Evolutionary conservation across 2,113 vertebrate genomes (phyloP), one percentile per base, ranked within the genome.

Genomic region (Epinephelus moara): DNA sequence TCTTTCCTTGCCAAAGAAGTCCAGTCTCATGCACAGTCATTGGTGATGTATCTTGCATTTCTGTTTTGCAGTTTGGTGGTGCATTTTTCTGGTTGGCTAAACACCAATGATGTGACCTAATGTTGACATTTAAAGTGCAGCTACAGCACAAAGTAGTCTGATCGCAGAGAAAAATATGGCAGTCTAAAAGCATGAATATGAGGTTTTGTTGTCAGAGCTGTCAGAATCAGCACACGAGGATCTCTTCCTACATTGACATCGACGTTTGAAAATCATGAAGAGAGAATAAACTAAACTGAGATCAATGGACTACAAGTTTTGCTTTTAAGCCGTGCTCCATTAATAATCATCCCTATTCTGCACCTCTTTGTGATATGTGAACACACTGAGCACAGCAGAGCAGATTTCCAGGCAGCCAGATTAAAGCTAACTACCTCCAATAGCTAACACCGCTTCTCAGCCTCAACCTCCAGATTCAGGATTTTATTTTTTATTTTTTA

Each of bases 381-480:
- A 70, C 23, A 83, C 63, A 73, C 42, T 70, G 59, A 55, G 37
- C 25, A 19, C 55, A 84, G 77, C 53, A 18, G 59, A 86, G 80
- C 81, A 88, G 53, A 61, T 84, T 81, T 74, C 18, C 53, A 84
- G 77, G 73, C 66, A 15, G 17, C 33, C 56, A 83, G 81, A 88
- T 86, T 88, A 87, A 80, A 85, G 71, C 83, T 62, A 81, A 82
- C 78, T 60, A 82, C 75, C 81, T 85, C 37, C 59, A 83, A 60
- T 23, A 70, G 80, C 66, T 69, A 77, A 75, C 69, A 57, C 80
- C 30, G 60, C 77, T 63, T 77, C 78, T 85, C 66, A 78, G 37
- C 77, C 47, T 57, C 74, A 85, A 63, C 70, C 81, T 80, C 80
- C 40, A 70, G 42, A 90, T 84, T 88, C 70, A 69, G 62, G 70